Evolutionary conservation across 2,797 vertebrate species (phyloP).

Genomic region (Philypnodon macrostomus): DNA sequence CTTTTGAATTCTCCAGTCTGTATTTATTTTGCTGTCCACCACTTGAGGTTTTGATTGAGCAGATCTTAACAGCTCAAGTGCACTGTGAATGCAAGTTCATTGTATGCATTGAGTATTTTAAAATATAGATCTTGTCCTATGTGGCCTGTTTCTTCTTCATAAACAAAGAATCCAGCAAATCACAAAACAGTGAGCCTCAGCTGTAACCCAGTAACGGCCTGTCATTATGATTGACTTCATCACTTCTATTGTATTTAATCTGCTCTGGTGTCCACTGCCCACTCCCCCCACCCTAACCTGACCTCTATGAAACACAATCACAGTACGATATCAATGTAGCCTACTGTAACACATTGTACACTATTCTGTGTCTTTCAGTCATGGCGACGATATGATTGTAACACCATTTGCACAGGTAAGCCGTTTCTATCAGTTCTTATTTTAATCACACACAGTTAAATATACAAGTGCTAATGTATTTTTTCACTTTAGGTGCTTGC

Average conservation of each 20-base stretch:
- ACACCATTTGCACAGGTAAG: slow-evolving; percentile 98
- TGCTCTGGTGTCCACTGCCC: slow-evolving; percentile 11
- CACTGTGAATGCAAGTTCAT: too few species aligned
- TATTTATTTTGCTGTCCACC: too few species aligned
- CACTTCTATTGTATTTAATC: slow-evolving; percentile 32
- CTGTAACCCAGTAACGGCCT: slow-evolving; percentile 31
- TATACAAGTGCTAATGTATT: not conserved
- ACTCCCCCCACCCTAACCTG: not conserved
- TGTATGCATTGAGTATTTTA: too few species aligned
- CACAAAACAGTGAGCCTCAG: slow-evolving; percentile 25
- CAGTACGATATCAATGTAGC: slow-evolving; percentile 20
- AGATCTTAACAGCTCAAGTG: too few species aligned
- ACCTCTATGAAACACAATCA: slow-evolving; percentile 19
- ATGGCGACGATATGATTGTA: slow-evolving; percentile 99
- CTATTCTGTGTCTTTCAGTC: slow-evolving; percentile 80
- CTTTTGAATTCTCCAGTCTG: too few species aligned
- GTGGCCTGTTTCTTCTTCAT: not conserved
- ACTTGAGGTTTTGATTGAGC: too few species aligned
- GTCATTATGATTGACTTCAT: slow-evolving; percentile 29
- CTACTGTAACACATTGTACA: slow-evolving; percentile 7
- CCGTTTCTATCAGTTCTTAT: too few species aligned
- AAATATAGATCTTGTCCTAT: not conserved
- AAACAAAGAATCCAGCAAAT: too few species aligned
- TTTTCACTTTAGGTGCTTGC: slow-evolving; percentile 86
- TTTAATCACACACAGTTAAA: too few species aligned